A percentile compares a stretch with the other conserved stretches of the same genome.
These are phyloP conservation scores for Coboldia fuscipes DNA, from an alignment of 1,140 invertebrate genomes.

Conservation along the genomic window DNA sequence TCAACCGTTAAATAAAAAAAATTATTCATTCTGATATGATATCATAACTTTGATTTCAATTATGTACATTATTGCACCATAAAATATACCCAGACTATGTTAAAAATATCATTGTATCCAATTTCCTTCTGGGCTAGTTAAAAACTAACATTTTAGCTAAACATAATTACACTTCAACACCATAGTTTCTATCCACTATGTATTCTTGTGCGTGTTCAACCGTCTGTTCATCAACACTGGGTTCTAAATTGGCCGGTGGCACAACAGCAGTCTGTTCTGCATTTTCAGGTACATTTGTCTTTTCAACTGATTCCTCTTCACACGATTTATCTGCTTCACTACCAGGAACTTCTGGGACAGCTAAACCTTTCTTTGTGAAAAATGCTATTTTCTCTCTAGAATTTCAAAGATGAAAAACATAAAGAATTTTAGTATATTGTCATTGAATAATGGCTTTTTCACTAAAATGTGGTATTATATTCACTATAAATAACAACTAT, in stretches of 20 bases:
- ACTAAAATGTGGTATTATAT: not conserved
- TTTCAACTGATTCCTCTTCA: not conserved
- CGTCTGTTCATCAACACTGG: conserved; percentile 10
- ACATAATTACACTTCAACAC: conserved; percentile 39
- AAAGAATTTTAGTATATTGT: not conserved
- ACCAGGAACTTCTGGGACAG: conserved; percentile 50
- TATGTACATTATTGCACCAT: too few species aligned
- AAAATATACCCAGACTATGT: too few species aligned
- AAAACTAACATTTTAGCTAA: too few species aligned
- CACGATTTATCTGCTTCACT: conserved; percentile 22
- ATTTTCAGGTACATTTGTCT: conserved; percentile 1
- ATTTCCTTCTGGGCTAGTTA: too few species aligned
- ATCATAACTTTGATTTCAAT: too few species aligned
- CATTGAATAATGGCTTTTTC: not conserved
- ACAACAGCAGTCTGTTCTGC: not conserved
- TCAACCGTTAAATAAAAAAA: too few species aligned
- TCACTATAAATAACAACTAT: not conserved
- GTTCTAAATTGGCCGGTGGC: conserved; percentile 4
- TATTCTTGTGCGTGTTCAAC: conserved; percentile 34
- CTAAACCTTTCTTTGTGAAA: conserved; percentile 61
- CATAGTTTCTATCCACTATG: conserved; percentile 40
- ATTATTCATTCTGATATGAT: too few species aligned
- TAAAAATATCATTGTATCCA: too few species aligned
- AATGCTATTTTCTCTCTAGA: conserved; percentile 88
- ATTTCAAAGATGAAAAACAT: conserved; percentile 6